A percentile compares a stretch with the other conserved stretches of the same genome.
Conservation (phyloP, 2,797 vertebrate genomes). For the Bradypus variegatus region DNA sequence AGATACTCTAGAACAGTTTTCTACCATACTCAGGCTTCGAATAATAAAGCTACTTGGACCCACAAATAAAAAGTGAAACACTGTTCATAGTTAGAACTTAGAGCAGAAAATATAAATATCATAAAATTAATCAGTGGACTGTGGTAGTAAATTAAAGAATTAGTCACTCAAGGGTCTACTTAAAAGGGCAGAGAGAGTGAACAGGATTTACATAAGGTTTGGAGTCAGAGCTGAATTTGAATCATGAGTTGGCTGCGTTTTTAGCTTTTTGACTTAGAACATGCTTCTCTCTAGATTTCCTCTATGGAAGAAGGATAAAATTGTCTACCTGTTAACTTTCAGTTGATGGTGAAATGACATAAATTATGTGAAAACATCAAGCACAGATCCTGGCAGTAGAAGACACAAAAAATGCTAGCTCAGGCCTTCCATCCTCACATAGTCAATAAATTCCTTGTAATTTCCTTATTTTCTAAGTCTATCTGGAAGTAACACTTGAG, state of each 20-base stretch:
- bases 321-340: neutral
- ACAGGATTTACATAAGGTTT: no score
- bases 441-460: no score
- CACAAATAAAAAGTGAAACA: neutral
- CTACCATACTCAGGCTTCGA: neutral
- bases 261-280: neutral
- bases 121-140: neutral
- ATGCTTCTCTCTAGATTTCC: neutral
- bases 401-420: no score
- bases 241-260: neutral
- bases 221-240: neutral
- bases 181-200: neutral
- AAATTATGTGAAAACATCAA: neutral
- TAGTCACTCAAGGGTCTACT: neutral
- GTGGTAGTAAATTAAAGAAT: neutral
- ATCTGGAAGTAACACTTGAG: neutral
- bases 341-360: neutral
- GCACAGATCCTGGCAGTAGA: neutral
- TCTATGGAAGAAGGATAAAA: neutral
- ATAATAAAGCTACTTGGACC: neutral
- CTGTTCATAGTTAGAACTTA: neutral
- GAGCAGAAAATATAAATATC: neutral
- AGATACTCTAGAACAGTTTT: neutral
- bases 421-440: neutral
- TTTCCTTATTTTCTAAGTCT: neutral